These are phyloP conservation scores for Parapsyche elsis DNA, from an alignment of 1,140 invertebrate genomes.

Conservation along the genomic window DNA sequence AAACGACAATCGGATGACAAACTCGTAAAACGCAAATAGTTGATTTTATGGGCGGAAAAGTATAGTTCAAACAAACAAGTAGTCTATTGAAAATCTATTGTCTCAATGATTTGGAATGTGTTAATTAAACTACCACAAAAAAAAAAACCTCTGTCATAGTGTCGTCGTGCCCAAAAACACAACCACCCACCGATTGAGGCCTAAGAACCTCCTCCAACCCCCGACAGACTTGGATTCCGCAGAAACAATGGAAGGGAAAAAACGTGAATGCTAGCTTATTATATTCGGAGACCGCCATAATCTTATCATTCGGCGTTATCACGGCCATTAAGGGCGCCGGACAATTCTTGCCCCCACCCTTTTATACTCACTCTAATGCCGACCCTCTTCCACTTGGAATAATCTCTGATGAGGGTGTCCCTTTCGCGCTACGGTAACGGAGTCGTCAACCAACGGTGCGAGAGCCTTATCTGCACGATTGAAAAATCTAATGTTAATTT, in stretches of 20 bases:
- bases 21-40: not conserved
- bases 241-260: slow-evolving; percentile 49
- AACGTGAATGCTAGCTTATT: slow-evolving; percentile 51
- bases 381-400: not conserved
- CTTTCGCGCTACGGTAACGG: not conserved
- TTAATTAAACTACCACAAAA: no score
- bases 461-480: not conserved
- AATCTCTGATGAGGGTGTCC: not conserved
- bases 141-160: no score
- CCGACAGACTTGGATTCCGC: slow-evolving; percentile 17
- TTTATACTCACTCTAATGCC: not conserved
- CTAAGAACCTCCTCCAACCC: not conserved
- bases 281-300: slow-evolving; percentile 52
- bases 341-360: slow-evolving; percentile 21
- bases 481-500: not conserved
- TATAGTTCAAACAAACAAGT: no score
- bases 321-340: slow-evolving; percentile 48
- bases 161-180: not conserved
- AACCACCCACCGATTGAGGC: not conserved
- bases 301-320: slow-evolving; percentile 55
- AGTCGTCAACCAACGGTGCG: not conserved
- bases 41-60: no score
- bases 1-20: not conserved
- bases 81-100: no score
- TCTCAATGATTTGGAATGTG: no score